Base-by-base conservation (phyloP, 2,113 vertebrate genomes). In the Myrmecophaga tridactyla region DNA sequence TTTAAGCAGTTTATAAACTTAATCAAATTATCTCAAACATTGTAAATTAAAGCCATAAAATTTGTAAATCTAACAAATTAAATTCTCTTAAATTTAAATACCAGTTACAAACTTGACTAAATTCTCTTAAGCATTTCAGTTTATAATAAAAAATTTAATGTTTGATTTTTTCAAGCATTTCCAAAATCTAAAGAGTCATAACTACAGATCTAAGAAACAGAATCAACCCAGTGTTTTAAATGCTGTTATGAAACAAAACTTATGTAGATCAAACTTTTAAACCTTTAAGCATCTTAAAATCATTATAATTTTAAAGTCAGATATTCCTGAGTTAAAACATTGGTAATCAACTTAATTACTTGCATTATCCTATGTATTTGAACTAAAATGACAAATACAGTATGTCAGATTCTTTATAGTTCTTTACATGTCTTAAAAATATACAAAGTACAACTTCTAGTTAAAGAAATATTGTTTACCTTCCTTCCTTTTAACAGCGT, bases 141-240 rank as follows among this genome's bases (percentile, higher is more conserved):
- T 41, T 86, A 34, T 70, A 39, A 77, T 82, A 21, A 36, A 20
- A 60, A 53, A 75, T 67, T 48, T 86, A 86, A 67, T 69, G 70
- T 83, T 81, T 90, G 17, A 58, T 80, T 94, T 94, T 92, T 60
- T 86, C 48, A 86, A 82, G 21, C 23, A 82, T 70, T 82, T 86
- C 86, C 73, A 34, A 87, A 70, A 87, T 69, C 34, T 81, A 18
- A 82, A 85, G 39, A 85, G 58, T 20, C 29, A 65, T 36, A 89
- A 73, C 73, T 73, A 72, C 70, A 89, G 72, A 78, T 65, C 62
- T 83, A 94, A 53, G n/a, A 94, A 86, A 48, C 43, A 46, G 27
- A 39, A 83, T 58, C 12, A 36, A 65, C 23, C 53, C 53, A 65
- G 11, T 51, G 21, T 92, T 88, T 94, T 36, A 46, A 87, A 84